These are phyloP conservation scores for Chymomyza procnemis DNA, from an alignment of 2,888 invertebrate genomes.

Conservation along the genomic window DNA sequence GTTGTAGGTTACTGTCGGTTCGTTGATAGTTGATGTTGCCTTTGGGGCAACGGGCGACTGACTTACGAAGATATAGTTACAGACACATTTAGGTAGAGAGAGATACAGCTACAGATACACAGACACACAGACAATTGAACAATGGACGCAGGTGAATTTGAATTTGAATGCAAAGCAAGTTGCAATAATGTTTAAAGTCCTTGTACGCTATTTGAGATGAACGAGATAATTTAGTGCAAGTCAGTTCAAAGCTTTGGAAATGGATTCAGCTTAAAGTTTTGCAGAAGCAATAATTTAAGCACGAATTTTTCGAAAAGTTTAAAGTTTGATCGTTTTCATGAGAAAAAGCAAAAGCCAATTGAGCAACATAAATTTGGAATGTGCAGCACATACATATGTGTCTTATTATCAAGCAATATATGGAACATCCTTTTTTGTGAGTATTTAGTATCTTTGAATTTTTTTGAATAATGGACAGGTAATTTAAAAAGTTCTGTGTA, in stretches of 20 bases:
- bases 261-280: neutral
- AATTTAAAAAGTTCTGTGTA: too few relatives aligned
- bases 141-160: neutral
- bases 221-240: neutral
- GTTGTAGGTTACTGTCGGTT: conserved; percentile 17
- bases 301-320: neutral
- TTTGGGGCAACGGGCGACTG: conserved; percentile 2
- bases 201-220: neutral
- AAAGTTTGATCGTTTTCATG: too few relatives aligned
- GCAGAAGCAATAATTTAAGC: neutral
- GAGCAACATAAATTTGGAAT: too few relatives aligned
- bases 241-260: neutral
- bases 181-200: neutral
- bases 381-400: too few relatives aligned
- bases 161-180: neutral
- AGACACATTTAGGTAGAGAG: neutral
- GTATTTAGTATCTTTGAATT: too few relatives aligned
- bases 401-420: too few relatives aligned
- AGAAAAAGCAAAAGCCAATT: too few relatives aligned
- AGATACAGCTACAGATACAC: neutral
- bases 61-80: neutral
- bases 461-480: too few relatives aligned
- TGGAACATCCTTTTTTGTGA: too few relatives aligned
- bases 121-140: neutral
- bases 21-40: conserved; percentile 22